Evolutionary conservation across 2,888 invertebrate genomes (phyloP).

Genomic region (Meliscaeva auricollis): DNA sequence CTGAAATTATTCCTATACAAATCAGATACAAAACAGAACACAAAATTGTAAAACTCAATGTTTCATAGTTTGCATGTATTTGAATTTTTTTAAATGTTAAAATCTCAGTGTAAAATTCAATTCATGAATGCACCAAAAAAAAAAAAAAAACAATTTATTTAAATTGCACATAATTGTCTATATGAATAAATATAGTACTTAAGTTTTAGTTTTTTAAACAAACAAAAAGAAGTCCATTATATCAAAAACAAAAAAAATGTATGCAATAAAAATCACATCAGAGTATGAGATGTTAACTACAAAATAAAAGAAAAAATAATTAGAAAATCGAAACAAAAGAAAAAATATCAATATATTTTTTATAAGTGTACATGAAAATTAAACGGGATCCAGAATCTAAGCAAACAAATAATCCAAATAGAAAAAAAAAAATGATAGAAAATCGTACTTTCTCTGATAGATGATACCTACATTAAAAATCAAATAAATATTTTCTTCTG

Average conservation of each 20-base stretch:
- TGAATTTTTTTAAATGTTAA: slow-evolving; percentile 33
- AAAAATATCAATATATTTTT: slow-evolving; percentile 67
- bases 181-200: slow-evolving; percentile 2
- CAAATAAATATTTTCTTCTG: slow-evolving; percentile 42
- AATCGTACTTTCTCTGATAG: slow-evolving; percentile 6
- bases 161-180: slow-evolving; percentile 42
- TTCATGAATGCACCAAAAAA: slow-evolving; percentile 59
- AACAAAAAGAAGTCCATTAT: slow-evolving; percentile 42
- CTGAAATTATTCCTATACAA: no score
- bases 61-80: slow-evolving; percentile 49
- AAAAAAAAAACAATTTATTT: slow-evolving; percentile 8
- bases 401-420: slow-evolving; percentile 10
- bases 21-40: not conserved
- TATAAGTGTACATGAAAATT: slow-evolving; percentile 69
- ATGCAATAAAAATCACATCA: slow-evolving; percentile 45
- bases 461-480: slow-evolving; percentile 18
- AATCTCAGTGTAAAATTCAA: slow-evolving; percentile 59
- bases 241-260: slow-evolving; percentile 36
- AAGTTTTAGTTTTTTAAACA: slow-evolving; percentile 8
- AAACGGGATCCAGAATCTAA: slow-evolving; percentile 50
- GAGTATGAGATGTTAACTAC: slow-evolving; percentile 58
- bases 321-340: slow-evolving; percentile 58
- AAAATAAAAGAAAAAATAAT: slow-evolving; percentile 41
- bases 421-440: slow-evolving; percentile 26
- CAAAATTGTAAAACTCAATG: not conserved